Conservation (phyloP, 64 coral and sea anemone species). For the Exaiptasia diaphana region DNA sequence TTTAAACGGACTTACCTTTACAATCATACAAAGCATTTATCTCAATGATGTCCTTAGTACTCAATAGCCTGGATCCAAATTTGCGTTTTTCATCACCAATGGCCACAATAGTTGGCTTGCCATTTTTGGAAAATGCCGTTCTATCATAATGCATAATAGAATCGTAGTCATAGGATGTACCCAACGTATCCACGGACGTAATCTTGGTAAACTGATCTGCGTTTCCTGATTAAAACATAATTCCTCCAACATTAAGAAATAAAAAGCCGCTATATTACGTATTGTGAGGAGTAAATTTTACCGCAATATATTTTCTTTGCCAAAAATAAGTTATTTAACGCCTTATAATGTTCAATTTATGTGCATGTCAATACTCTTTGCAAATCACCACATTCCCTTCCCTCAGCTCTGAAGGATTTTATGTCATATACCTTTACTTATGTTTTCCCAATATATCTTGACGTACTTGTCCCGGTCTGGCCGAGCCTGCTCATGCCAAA, state of each 20-base stretch:
- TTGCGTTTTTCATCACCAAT: constrained; percentile 58
- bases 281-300: no score
- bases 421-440: neutral
- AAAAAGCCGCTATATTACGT: no score
- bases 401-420: neutral
- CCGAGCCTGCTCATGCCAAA: constrained; percentile 9
- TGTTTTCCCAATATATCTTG: neutral
- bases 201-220: constrained; percentile 64
- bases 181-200: constrained; percentile 35
- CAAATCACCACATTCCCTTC: no score
- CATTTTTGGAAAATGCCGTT: constrained; percentile 53
- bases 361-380: no score
- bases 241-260: no score
- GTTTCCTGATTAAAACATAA: neutral
- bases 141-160: constrained; percentile 75
- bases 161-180: constrained; percentile 60
- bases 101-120: constrained; percentile 65
- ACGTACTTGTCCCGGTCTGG: neutral
- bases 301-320: no score
- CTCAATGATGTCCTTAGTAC: constrained; percentile 49
- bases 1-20: constrained; percentile 48
- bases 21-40: constrained; percentile 75
- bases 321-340: no score
- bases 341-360: no score
- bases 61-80: neutral